A percentile compares a stretch with the other conserved stretches of the same genome.
These are phyloP conservation scores for Spinus olivaceus DNA, from an alignment of 2,797 vertebrate species.

Conservation along the genomic window DNA sequence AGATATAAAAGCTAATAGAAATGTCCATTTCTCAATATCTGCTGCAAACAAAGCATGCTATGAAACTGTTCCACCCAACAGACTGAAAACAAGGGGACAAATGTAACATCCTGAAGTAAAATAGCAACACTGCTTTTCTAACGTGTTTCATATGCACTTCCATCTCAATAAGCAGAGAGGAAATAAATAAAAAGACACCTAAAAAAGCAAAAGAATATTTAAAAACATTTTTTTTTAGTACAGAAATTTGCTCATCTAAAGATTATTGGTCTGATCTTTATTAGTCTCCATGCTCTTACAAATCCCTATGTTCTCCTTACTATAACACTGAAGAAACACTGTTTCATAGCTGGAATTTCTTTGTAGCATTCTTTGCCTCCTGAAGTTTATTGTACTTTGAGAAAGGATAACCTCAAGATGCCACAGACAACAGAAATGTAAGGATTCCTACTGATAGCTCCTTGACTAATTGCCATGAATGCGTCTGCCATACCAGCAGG, in stretches of 20 bases:
- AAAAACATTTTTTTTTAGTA: background rate
- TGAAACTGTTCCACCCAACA: background rate
- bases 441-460: slow-evolving; percentile 29
- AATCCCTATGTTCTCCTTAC: background rate
- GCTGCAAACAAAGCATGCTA: background rate
- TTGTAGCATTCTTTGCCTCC: background rate
- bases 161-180: background rate
- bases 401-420: slow-evolving; percentile 26
- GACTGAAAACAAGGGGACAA: background rate
- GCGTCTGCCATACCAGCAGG: background rate
- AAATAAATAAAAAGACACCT: background rate
- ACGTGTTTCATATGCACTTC: background rate
- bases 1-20: background rate
- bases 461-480: slow-evolving; percentile 34
- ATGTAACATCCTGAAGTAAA: background rate
- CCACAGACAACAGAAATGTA: slow-evolving; percentile 21
- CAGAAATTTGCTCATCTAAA: background rate
- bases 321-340: background rate
- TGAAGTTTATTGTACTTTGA: background rate
- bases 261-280: background rate
- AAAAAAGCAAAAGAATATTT: background rate
- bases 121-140: background rate
- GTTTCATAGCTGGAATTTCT: background rate
- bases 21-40: background rate
- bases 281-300: background rate